Percentiles rank a stretch among this genome's conserved stretches.
phyloP scores from a whole-genome alignment of 2,797 vertebrate species.

The Labroides dimidiatus region DNA sequence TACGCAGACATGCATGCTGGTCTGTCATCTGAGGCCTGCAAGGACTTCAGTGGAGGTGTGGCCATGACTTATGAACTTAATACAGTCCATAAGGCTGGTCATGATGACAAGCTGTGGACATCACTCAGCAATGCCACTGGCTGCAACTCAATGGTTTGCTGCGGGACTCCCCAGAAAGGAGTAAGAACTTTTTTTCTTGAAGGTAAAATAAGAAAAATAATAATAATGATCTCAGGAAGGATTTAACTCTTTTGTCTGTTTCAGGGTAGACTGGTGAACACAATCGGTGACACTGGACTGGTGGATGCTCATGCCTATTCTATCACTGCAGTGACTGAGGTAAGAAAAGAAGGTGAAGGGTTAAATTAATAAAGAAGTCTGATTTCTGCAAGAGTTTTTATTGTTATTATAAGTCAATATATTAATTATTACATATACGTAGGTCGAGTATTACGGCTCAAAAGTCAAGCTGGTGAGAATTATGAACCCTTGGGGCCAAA shows the following conservation, averaged over 20 bases:
- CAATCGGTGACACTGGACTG: conserved; percentile 34
- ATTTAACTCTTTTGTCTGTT: conserved; percentile 6
- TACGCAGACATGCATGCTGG: conserved; percentile 60
- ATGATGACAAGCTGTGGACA: conserved; percentile 47
- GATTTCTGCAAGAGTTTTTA: no score
- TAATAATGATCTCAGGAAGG: not conserved
- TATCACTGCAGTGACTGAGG: conserved; percentile 60
- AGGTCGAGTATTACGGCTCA: conserved; percentile 33
- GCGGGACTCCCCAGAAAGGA: conserved; percentile 18
- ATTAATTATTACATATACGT: not conserved
- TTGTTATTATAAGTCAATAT: not conserved
- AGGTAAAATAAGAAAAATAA: not conserved
- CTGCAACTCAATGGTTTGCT: conserved; percentile 67
- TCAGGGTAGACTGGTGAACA: conserved; percentile 35
- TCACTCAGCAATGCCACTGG: conserved; percentile 34
- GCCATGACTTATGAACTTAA: conserved; percentile 34
- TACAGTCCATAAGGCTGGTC: not conserved
- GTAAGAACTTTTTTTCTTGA: conserved; percentile 10
- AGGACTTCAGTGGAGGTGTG: conserved; percentile 64
- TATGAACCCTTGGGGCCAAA: conserved; percentile 67
- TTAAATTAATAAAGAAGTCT: not conserved
- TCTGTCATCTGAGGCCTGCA: conserved; percentile 62
- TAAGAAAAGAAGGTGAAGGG: conserved; percentile 13
- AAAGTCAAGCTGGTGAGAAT: conserved; percentile 55
- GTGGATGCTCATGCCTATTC: conserved; percentile 59